Conservation (phyloP, 2,888 invertebrate genomes). For the Drosophila aldrichi region DNA sequence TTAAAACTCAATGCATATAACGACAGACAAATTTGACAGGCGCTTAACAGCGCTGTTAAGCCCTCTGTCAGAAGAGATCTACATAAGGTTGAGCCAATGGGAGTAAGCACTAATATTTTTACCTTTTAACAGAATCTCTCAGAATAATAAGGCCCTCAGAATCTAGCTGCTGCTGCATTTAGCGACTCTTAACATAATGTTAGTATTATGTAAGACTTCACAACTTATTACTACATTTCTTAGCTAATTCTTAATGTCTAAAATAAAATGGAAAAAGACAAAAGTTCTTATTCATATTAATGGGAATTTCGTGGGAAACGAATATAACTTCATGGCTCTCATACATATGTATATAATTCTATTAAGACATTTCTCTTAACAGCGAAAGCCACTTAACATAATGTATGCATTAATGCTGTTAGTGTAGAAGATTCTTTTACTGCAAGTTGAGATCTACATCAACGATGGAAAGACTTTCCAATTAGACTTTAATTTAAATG, state of each 20-base stretch:
- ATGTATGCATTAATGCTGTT: constrained; percentile 4
- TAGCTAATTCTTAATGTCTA: not conserved
- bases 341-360: constrained; percentile 4
- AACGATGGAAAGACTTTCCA: constrained; percentile 4
- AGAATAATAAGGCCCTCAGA: too few species aligned
- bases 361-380: constrained; percentile 8
- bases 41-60: constrained; percentile 9
- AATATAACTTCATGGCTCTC: not conserved
- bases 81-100: too few species aligned
- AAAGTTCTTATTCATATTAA: not conserved
- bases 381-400: constrained; percentile 11
- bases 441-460: not conserved
- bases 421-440: not conserved
- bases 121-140: too few species aligned
- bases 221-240: not conserved
- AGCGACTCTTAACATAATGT: not conserved
- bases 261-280: not conserved
- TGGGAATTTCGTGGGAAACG: not conserved
- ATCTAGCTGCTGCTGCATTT: not conserved
- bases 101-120: too few species aligned
- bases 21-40: not conserved
- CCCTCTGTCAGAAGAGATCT: not conserved
- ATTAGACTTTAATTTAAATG: constrained; percentile 19
- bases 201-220: not conserved
- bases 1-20: constrained; percentile 2